Evolutionary conservation across 2,797 vertebrate genomes (phyloP), one percentile per base, ranked within the genome.

Genomic region (Lacerta viridis): DNA sequence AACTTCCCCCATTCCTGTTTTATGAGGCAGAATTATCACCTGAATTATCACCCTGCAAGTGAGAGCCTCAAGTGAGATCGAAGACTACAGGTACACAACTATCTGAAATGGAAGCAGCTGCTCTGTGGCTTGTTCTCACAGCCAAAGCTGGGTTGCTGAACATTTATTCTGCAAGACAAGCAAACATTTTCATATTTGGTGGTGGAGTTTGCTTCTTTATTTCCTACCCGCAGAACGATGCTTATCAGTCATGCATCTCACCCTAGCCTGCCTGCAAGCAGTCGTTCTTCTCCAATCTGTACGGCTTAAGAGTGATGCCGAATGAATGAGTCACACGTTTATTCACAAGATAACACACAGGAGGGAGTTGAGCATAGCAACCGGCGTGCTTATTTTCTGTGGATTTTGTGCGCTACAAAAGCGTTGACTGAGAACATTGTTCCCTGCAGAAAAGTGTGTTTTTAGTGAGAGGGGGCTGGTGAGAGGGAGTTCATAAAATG

Each of bases 261-360:
- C 8, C 17, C 11, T 1, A 20, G 13, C 43, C 39, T 64, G 15
- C 39, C 55, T 61, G 29, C 2, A 9, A 85, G 50, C 7, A 36
- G 33, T 13, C 15, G 64, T 55, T 55, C n/a, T 50, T 39, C 39
- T 74, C 15, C 61, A n/a, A 66, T 75, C 36, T 80, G 50, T 46
- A 43, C 46, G 39, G 7, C 36, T 76, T 80, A 61, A 20, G n/a
- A 66, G 23, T 11, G 41, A 46, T 23, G 17, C 7, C 36, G 59
- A n/a, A 39, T 77, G 80, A 69, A 55, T 80, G 83, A 80, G 41
- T 89, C 77, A 85, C 71, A 80, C 2, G 33, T 50, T 59, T 29
- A 72, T 84, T 89, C 39, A 43, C n/a, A 80, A 85, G 33, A 20
- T 27, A 43, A 69, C 8, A 46, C 15, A 74, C 69, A 75, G 85